Evolutionary conservation across 2,797 vertebrate species (phyloP).

Genomic region (Sparus aurata): DNA sequence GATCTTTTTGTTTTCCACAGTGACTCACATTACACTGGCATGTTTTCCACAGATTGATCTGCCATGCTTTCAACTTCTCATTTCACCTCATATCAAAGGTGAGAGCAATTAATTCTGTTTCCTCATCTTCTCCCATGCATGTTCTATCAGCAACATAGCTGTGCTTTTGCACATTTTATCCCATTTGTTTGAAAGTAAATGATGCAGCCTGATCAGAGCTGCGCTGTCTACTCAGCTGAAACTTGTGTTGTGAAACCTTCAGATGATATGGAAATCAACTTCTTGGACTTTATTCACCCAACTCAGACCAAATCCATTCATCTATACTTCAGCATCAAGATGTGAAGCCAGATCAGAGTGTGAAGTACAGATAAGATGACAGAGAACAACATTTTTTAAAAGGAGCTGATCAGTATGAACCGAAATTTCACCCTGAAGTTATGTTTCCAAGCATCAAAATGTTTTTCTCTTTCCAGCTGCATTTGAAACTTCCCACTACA

Average conservation of each 20-base stretch:
- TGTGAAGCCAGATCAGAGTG: not conserved
- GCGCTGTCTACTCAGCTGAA: not conserved
- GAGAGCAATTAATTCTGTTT: not conserved
- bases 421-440: not conserved
- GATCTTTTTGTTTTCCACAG: not conserved
- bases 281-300: not conserved
- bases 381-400: not conserved
- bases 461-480: not conserved
- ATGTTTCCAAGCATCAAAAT: not conserved
- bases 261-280: not conserved
- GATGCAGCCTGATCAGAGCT: not conserved
- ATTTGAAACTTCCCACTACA: not conserved
- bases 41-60: not conserved
- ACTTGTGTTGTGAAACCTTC: not conserved
- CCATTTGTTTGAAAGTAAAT: not conserved
- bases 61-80: constrained; percentile 6
- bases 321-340: not conserved
- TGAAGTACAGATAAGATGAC: not conserved
- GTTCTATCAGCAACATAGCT: not conserved
- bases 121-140: constrained; percentile 4
- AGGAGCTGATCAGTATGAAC: not conserved
- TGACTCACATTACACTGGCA: not conserved
- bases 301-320: not conserved
- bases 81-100: constrained; percentile 15
- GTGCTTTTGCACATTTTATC: constrained; percentile 10